Conservation (phyloP, 1,140 invertebrate genomes). For the Lysiphlebus fabarum region DNA sequence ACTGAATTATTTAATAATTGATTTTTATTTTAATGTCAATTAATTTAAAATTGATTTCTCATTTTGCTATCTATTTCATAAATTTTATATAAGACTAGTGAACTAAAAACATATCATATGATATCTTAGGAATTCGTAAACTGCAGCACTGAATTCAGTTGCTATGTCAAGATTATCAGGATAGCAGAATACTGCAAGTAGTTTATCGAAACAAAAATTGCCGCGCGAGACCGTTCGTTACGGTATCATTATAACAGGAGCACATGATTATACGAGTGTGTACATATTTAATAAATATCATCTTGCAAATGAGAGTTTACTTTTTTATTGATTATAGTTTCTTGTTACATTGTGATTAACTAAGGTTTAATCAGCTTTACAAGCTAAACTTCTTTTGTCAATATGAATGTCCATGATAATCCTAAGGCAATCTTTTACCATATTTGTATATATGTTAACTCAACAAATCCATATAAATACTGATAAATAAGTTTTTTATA, state of each 20-base stretch:
- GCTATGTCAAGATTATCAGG: conserved; percentile 43
- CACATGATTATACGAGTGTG: conserved; percentile 22
- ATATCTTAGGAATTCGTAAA: conserved; percentile 46
- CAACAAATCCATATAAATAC: background rate
- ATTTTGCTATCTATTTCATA: too few species aligned
- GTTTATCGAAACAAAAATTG: conserved; percentile 27
- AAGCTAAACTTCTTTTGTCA: conserved; percentile 55
- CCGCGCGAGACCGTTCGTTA: conserved; percentile 51
- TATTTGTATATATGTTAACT: background rate
- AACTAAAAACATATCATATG: too few species aligned
- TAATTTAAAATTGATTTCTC: too few species aligned
- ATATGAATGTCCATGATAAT: conserved; percentile 53
- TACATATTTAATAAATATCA: background rate
- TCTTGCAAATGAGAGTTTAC: background rate
- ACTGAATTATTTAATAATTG: too few species aligned
- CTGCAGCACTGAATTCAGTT: conserved; percentile 51
- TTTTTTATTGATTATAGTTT: conserved; percentile 27
- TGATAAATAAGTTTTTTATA: conserved; percentile 6
- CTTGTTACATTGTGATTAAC: conserved; percentile 51
- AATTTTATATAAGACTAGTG: too few species aligned
- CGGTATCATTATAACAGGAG: conserved; percentile 31
- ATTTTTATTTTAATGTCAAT: too few species aligned
- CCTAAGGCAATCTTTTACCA: conserved; percentile 41
- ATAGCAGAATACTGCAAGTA: conserved; percentile 27
- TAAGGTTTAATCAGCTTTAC: conserved; percentile 56